Conservation (phyloP, 1,140 invertebrate genomes). For the Bombyx mandarina region DNA sequence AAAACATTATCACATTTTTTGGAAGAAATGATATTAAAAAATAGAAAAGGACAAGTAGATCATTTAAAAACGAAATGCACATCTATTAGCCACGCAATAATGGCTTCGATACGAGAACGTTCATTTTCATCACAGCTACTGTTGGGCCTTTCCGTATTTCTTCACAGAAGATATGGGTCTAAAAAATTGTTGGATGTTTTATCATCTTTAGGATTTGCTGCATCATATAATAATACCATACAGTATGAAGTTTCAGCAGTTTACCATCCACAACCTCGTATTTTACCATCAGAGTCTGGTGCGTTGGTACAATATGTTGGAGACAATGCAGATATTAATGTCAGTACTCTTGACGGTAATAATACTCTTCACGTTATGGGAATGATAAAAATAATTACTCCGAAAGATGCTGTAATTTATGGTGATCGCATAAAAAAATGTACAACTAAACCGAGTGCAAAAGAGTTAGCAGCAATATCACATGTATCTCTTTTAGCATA, state of each 20-base stretch:
- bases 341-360: slow-evolving; percentile 45
- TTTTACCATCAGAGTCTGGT: not conserved
- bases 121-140: slow-evolving; percentile 39
- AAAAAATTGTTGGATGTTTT: slow-evolving; percentile 39
- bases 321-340: slow-evolving; percentile 55
- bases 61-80: slow-evolving; percentile 38
- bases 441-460: slow-evolving; percentile 19
- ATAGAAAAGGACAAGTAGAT: slow-evolving; percentile 18
- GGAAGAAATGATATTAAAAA: slow-evolving; percentile 34
- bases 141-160: slow-evolving; percentile 39
- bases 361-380: slow-evolving; percentile 53
- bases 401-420: slow-evolving; percentile 25
- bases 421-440: slow-evolving; percentile 20
- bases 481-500: slow-evolving; percentile 19
- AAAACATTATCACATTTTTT: slow-evolving; percentile 34
- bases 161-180: slow-evolving; percentile 39
- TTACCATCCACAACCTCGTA: slow-evolving; percentile 28
- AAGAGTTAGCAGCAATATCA: slow-evolving; percentile 21
- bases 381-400: slow-evolving; percentile 43
- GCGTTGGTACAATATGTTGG: slow-evolving; percentile 34
- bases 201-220: slow-evolving; percentile 37
- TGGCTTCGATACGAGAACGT: slow-evolving; percentile 35
- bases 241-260: slow-evolving; percentile 43
- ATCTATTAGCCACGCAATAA: slow-evolving; percentile 38
- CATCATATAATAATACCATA: slow-evolving; percentile 40